Base-by-base conservation (phyloP, 2,113 vertebrate genomes). In the Leuciscus idus region DNA sequence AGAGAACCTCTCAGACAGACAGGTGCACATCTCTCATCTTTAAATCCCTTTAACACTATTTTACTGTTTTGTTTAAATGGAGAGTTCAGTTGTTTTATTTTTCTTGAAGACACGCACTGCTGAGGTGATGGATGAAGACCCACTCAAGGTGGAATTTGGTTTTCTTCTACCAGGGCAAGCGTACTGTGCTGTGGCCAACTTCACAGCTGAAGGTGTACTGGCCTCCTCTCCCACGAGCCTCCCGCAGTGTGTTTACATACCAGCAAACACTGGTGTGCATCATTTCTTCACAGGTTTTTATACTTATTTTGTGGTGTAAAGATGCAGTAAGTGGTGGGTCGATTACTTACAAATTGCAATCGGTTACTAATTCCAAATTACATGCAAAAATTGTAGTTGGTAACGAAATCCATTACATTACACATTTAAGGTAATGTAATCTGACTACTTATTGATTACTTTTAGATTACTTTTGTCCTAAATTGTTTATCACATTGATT, bases 181-280 rank as follows among this genome's bases (percentile, higher is more conserved):
- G 85, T 94, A 94, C 89, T 95, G 94, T 0, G 91, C 81, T 0
- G 91, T 91, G 85, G 94, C 94, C 52, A 92, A 91, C 88, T 93
- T 94, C 90, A 82, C 50, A 84, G 12, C 28, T 55, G 28, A 82
- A 50, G 79, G 9, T 30, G 59, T 26, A 19, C 26, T 33, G 46
- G 7, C 4, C 4, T 90, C 91, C 5, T 94, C 94, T 2, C 89
- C 91, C 0, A 55, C 74, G 26, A 93, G 94, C 7, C 30, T 48
- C 1, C 93, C 90, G 2, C 74, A 87, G 83, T 95, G 94, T 74
- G 33, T 94, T 11, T 13, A 86, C 61, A 83, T 92, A 0, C 84
- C 86, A 39, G 74, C 7, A 28, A 57, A 84, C 6, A 73, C n/a
- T 1, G 66, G 48, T 84, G 12, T 61, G 36, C 36, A 6, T 8